A percentile compares a stretch with the other conserved stretches of the same genome.
phyloP scores from a whole-genome alignment of 2,113 vertebrate genomes.

The Poeciliopsis prolifica region DNA sequence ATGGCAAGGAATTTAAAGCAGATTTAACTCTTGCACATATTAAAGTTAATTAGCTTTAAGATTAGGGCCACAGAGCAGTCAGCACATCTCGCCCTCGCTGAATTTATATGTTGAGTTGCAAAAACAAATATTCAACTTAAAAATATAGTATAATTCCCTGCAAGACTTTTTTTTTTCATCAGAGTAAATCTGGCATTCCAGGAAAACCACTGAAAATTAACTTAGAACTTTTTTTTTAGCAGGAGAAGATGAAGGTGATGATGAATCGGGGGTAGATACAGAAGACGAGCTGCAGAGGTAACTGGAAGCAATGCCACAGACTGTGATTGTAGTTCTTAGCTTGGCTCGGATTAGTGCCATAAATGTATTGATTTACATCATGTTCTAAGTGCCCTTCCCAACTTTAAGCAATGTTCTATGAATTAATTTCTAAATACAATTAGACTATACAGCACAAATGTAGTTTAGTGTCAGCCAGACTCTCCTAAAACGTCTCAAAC shows the following conservation, averaged over 20 bases:
- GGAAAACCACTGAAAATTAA: background rate
- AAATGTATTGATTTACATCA: background rate
- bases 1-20: background rate
- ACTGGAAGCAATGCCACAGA: constrained; percentile 2
- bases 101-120: background rate
- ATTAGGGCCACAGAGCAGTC: background rate
- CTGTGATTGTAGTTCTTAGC: no score
- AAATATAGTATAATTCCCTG: background rate
- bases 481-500: no score
- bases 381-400: background rate
- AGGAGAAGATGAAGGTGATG: constrained; percentile 48
- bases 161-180: background rate
- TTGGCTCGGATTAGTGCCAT: no score
- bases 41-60: constrained; percentile 13
- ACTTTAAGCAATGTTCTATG: background rate
- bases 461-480: background rate
- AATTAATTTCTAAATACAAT: background rate
- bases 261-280: constrained; percentile 85
- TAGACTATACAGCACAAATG: background rate
- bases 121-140: background rate
- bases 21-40: constrained; percentile 1
- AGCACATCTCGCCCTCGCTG: background rate
- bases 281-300: constrained; percentile 91
- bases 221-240: constrained; percentile 18
- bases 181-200: background rate